phyloP scores from a whole-genome alignment of 2,113 vertebrate species.

The Colaptes auratus region DNA sequence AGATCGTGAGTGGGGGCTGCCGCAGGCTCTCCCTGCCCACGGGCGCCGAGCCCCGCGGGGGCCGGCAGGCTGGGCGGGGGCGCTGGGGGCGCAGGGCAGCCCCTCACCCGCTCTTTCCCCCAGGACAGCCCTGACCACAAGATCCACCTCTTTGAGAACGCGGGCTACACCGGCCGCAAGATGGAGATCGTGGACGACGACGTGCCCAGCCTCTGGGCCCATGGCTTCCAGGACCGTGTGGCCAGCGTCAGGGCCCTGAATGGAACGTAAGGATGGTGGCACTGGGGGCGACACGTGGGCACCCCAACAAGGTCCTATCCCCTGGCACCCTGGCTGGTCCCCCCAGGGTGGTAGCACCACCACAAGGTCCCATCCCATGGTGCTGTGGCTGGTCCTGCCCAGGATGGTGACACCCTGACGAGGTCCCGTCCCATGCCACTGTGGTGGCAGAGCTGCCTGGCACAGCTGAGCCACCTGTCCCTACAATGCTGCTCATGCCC shows the following conservation, averaged over 20 bases:
- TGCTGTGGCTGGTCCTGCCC: no score
- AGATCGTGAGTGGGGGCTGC: constrained; percentile 78
- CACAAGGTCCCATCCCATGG: no score
- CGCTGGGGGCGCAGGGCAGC: neutral
- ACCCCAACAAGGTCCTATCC: accelerated
- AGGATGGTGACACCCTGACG: no score
- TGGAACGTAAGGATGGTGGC: constrained; percentile 84
- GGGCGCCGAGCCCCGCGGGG: accelerated
- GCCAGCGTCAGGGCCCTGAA: constrained; percentile 87
- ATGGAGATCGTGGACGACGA: constrained; percentile 94
- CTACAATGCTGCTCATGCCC: neutral
- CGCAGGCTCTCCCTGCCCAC: neutral
- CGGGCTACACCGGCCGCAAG: constrained; percentile 84
- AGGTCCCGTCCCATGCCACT: no score
- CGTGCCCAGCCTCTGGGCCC: constrained; percentile 91
- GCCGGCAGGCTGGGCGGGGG: accelerated
- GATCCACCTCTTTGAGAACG: constrained; percentile 90
- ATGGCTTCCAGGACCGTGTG: constrained; percentile 92
- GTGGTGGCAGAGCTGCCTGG: no score
- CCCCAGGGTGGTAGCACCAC: neutral
- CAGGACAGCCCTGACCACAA: constrained; percentile 90
- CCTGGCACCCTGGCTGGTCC: accelerated
- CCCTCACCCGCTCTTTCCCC: neutral
- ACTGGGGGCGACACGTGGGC: accelerated
- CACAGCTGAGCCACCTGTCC: no score